Evolutionary conservation across 2,888 invertebrate genomes (phyloP).

Genomic region (Volucella bombylans): DNA sequence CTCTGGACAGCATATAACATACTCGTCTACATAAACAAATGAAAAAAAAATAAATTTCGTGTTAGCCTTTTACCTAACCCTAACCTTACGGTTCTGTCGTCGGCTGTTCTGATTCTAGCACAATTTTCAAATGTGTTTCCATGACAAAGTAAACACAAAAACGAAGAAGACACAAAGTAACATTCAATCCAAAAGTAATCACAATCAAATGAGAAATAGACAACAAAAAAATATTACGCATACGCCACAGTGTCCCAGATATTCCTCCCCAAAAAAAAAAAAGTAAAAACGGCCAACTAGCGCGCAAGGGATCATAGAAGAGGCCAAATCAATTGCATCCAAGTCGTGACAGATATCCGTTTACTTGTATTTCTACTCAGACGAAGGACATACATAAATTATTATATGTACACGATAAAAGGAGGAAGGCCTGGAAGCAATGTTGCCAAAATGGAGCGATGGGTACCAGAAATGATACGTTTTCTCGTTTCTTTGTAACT

Average conservation of each 20-base stretch:
- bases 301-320: conserved; percentile 1
- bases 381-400: too few relatives aligned
- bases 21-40: too few relatives aligned
- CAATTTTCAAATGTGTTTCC: conserved; percentile 12
- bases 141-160: conserved; percentile 36
- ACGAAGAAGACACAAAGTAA: conserved; percentile 5
- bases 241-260: conserved; percentile 50
- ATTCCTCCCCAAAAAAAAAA: too few relatives aligned
- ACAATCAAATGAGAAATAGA: conserved; percentile 9
- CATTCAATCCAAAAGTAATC: conserved; percentile 13
- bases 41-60: conserved; percentile 28
- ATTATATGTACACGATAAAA: too few relatives aligned
- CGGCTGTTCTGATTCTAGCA: neutral
- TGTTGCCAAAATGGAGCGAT: too few relatives aligned
- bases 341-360: neutral
- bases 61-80: neutral
- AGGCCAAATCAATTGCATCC: conserved; percentile 42
- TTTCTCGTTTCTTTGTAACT: too few relatives aligned
- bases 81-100: neutral
- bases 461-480: too few relatives aligned
- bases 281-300: neutral
- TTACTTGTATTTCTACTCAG: too few relatives aligned
- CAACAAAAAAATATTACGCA: conserved; percentile 40
- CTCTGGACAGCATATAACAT: conserved; percentile 5
- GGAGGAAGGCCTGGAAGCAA: too few relatives aligned